Percentiles rank a stretch among this genome's conserved stretches.
Evolutionary conservation across 2,113 vertebrate species (phyloP).

Genomic region (Entelurus aequoreus): DNA sequence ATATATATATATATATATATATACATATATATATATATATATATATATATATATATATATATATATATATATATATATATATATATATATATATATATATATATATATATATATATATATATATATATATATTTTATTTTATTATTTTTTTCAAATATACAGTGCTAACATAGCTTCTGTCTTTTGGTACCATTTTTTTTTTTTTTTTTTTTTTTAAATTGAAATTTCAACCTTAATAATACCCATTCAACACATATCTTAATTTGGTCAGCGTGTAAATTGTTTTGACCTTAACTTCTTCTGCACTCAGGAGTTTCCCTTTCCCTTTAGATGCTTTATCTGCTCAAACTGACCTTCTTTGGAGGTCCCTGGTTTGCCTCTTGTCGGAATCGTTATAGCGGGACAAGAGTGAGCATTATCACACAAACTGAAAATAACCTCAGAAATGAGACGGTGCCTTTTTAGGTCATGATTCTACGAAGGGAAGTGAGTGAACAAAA

Average conservation of each 20-base stretch:
- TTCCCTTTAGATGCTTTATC: conserved; percentile 37
- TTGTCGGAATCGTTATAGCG: conserved; percentile 50
- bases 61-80: too few species aligned
- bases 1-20: too few species aligned
- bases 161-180: too few species aligned
- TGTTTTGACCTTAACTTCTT: background rate
- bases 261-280: background rate
- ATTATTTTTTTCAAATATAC: too few species aligned
- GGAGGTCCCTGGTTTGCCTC: conserved; percentile 33
- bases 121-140: too few species aligned
- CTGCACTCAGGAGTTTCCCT: background rate
- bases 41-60: too few species aligned
- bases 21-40: too few species aligned
- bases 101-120: too few species aligned
- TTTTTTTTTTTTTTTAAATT: too few species aligned
- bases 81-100: too few species aligned
- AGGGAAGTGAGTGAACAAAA: conserved; percentile 78
- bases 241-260: background rate
- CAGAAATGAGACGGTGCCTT: conserved; percentile 88
- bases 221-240: background rate
- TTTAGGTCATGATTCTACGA: conserved; percentile 87
- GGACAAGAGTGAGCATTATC: conserved; percentile 83
- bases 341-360: conserved; percentile 49
- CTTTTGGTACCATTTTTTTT: too few species aligned
- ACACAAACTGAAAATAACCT: conserved; percentile 92